Evolutionary conservation across 1,140 invertebrate genomes (phyloP), one percentile per base, ranked within the genome.

Genomic region (Bactericera cockerelli): DNA sequence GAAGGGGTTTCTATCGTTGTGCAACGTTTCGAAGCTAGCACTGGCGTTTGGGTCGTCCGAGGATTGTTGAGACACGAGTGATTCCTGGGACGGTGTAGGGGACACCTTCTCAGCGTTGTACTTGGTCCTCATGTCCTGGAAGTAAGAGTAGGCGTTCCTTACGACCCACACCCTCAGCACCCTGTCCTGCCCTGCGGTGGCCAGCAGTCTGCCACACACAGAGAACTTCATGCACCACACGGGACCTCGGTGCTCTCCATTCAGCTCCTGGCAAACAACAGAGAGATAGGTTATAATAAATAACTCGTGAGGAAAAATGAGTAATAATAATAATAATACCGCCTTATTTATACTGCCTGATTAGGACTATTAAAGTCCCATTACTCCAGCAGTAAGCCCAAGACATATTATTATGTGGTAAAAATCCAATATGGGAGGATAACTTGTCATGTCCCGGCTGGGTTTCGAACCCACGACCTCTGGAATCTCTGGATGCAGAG

Each of bases 171-270:
- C 87, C 57, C 93, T 76, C 39, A 98, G 72, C 53, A 96, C 81
- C 62, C 85, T 82, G 74, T 98, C 95, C 75, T 98, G 93, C 0
- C 95, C 95, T 49, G 93, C 94, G 2, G 93, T 96, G 3, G 94
- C 93, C 59, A 98, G 70, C 38, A 98, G 73, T 54, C 91, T 76
- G 0, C 94, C 94, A 74, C 93, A 97, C 24, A 83, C 84, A 53
- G 93, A 96, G 70, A 98, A 98, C 74, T 98, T 97, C 87, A 98
- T 96, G 63, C 91, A 95, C 95, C 95, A 99, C 64, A 98, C 87
- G 2, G 95, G 89, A 26, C 91, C 90, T 4, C 80, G 79, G 69
- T 97, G 92, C 65, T 89, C 89, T 1, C 84, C 83, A 64, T 79
- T 81, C 55, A 93, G 72, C 69, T 93, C 89, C 74, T 79, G 65